phyloP scores from a whole-genome alignment of 2,888 invertebrate species.

The Thymelicus sylvestris region DNA sequence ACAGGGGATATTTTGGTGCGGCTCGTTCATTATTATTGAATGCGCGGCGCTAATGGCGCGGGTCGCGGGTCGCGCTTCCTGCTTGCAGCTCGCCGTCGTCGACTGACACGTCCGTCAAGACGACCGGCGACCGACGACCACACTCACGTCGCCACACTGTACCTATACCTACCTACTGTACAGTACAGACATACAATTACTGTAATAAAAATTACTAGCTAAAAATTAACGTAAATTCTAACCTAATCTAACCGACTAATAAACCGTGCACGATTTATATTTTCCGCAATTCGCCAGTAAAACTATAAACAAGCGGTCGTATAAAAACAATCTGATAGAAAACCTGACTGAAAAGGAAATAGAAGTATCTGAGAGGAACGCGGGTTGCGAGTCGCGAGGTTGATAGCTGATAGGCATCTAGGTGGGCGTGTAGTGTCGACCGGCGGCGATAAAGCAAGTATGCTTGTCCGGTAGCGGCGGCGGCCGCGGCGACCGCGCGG shows the following conservation, averaged over 20 bases:
- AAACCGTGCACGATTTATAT: slow-evolving; percentile 4
- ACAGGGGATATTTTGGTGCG: slow-evolving; percentile 83
- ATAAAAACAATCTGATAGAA: slow-evolving; percentile 40
- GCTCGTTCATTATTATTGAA: slow-evolving; percentile 84
- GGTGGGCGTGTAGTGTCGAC: slow-evolving; percentile 56
- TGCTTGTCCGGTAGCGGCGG: slow-evolving; percentile 58
- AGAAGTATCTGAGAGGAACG: slow-evolving; percentile 53
- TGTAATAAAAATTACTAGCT: too few relatives aligned
- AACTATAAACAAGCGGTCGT: slow-evolving; percentile 18
- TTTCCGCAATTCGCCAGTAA: slow-evolving; percentile 7
- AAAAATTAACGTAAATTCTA: too few relatives aligned
- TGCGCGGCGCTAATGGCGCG: slow-evolving; percentile 79
- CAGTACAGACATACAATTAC: too few relatives aligned
- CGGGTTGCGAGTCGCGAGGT: slow-evolving; percentile 27
- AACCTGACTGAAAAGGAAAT: slow-evolving; percentile 51
- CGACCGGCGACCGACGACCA: slow-evolving; percentile 18
- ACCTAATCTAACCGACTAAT: not conserved
- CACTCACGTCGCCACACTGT: slow-evolving; percentile 1
- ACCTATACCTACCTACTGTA: too few relatives aligned
- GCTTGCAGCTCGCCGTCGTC: slow-evolving; percentile 43
- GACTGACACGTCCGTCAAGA: slow-evolving; percentile 37
- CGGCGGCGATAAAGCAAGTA: slow-evolving; percentile 64
- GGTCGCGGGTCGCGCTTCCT: slow-evolving; percentile 55
- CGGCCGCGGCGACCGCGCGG: slow-evolving; percentile 48
- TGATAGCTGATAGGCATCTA: slow-evolving; percentile 52